Conservation (phyloP, 2,113 vertebrate species). For the Poeciliopsis retropinna region DNA sequence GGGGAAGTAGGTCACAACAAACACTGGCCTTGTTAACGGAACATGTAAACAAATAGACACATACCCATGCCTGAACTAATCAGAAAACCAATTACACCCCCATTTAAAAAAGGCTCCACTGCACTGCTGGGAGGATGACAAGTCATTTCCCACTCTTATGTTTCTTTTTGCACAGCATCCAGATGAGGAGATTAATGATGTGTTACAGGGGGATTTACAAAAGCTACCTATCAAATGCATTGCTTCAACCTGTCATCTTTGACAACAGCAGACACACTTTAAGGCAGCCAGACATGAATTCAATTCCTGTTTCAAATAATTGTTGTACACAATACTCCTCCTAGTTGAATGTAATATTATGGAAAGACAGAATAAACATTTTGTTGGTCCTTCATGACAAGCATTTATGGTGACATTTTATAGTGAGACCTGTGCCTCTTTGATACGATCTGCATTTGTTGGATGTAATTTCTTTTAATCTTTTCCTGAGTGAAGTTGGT, state of each 20-base stretch:
- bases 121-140: slow-evolving; percentile 75
- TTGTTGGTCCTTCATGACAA: slow-evolving; percentile 14
- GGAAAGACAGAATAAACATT: slow-evolving; percentile 13
- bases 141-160: slow-evolving; percentile 72
- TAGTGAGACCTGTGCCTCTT: slow-evolving; percentile 24
- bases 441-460: slow-evolving; percentile 5
- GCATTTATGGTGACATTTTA: slow-evolving; percentile 44
- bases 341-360: slow-evolving; percentile 44
- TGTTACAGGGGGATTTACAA: slow-evolving; percentile 72
- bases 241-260: slow-evolving; percentile 61
- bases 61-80: slow-evolving; percentile 70
- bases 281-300: slow-evolving; percentile 57
- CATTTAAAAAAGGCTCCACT: slow-evolving; percentile 71
- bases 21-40: slow-evolving; percentile 76
- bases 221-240: slow-evolving; percentile 71
- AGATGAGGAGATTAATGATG: slow-evolving; percentile 77
- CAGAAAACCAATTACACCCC: slow-evolving; percentile 75
- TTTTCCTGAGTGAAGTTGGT: slow-evolving; percentile 46
- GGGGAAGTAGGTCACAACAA: slow-evolving; percentile 71
- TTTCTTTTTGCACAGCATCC: slow-evolving; percentile 70
- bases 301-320: slow-evolving; percentile 53
- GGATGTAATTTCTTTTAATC: slow-evolving; percentile 33
- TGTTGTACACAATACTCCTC: slow-evolving; percentile 49
- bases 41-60: slow-evolving; percentile 76
- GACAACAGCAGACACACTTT: slow-evolving; percentile 66